Evolutionary conservation across 2,888 invertebrate genomes (phyloP), one percentile per base, ranked within the genome.

Genomic region (Kryphioiulus occultus): DNA sequence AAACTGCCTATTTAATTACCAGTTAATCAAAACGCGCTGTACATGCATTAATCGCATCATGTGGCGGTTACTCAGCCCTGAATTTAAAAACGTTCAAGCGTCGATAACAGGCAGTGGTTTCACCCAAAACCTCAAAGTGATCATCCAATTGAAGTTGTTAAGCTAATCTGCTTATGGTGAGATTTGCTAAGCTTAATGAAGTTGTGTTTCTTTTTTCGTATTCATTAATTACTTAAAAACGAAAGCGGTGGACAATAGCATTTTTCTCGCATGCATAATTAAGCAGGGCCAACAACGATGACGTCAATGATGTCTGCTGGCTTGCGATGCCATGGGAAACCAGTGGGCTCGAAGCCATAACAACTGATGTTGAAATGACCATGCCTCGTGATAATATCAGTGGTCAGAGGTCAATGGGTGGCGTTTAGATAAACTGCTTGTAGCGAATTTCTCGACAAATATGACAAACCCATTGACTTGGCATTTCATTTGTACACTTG

Each of bases 221-320:
- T 78, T 30, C 78, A 26, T 78, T 30, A 78, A 30, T 30, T 30
- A 30, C 30, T 30, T 15, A 78, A 78, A 12, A 30, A 78, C 17
- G 30, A 30, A 78, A 78, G 78, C 30, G 15, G 78, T 4, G 78
- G 30, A 30, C 78, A 78, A 78, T 30, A 26, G 30, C 78, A 30
- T 78, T 68, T 30, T 78, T 78, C 78, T 30, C 9, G 78, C 78
- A 78, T 78, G 78, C 30, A 78, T 78, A 30, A 78, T 78, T 78
- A 78, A 78, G 30, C 15, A 26, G 2, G 30, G 30, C 78, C 17
- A 78, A 3, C 78, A 78, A 26, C 10, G 12, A 26, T 68, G 68
- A 68, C 68, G 68, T 78, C 78, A 78, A 30, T 10, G 30, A 78
- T 26, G 15, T 78, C 26, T 10, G 1, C 22, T 12, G 26, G 26